phyloP scores from a whole-genome alignment of 2,113 vertebrate species.

The Dascyllus trimaculatus region DNA sequence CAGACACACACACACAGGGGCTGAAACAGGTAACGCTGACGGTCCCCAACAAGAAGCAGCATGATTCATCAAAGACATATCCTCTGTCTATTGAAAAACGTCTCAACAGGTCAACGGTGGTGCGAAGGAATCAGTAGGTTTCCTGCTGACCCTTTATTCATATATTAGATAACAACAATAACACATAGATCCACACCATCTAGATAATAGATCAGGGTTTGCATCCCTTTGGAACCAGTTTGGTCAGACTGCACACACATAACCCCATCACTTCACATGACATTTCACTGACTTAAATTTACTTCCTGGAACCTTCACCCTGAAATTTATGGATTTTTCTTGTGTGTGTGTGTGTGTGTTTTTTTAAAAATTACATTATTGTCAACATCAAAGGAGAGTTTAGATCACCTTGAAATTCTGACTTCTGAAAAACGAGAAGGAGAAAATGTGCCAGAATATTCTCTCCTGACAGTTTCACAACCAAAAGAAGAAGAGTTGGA shows the following conservation, averaged over 20 bases:
- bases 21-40: constrained; percentile 29
- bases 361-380: background rate
- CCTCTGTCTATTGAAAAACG: constrained; percentile 28
- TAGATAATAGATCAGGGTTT: background rate
- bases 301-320: no score
- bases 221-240: no score
- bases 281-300: background rate
- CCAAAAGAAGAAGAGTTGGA: background rate
- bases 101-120: constrained; percentile 16
- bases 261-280: background rate
- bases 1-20: constrained; percentile 1
- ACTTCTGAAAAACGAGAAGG: background rate
- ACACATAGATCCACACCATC: background rate
- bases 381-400: background rate
- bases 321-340: no score
- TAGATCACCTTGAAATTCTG: constrained; percentile 13
- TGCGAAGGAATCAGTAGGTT: constrained; percentile 13
- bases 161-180: background rate
- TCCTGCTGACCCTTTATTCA: constrained; percentile 3
- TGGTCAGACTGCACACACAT: no score
- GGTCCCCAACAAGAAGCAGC: constrained; percentile 22
- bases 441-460: constrained; percentile 20
- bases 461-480: background rate
- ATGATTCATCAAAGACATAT: constrained; percentile 43
- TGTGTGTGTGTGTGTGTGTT: no score